phyloP scores from a whole-genome alignment of 2,113 vertebrate genomes.

The Rhizomys pruinosus region DNA sequence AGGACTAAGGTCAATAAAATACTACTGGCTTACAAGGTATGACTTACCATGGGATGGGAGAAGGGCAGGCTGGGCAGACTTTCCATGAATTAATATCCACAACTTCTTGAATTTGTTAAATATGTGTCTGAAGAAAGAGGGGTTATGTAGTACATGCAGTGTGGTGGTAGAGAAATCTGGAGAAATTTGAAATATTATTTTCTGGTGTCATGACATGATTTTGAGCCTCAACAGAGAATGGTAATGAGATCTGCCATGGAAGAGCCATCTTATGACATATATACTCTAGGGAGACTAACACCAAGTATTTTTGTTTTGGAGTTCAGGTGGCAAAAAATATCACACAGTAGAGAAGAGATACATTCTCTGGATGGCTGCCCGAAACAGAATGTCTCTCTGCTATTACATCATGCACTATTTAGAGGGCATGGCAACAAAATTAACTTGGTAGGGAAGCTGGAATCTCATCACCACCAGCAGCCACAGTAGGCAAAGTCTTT shows the following conservation, averaged over 20 bases:
- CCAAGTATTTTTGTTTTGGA: constrained; percentile 37
- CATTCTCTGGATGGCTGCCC: constrained; percentile 39
- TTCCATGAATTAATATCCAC: constrained; percentile 19
- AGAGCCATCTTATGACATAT: constrained; percentile 18
- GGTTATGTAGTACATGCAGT: background rate
- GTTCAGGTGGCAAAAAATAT: constrained; percentile 58
- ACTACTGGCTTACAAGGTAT: background rate
- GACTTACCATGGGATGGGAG: background rate
- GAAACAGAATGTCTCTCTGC: background rate
- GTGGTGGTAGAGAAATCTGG: background rate
- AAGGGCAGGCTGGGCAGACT: background rate
- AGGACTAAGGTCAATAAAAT: background rate
- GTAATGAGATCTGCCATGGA: background rate
- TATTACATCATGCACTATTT: constrained; percentile 27
- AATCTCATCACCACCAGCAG: background rate
- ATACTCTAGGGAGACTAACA: background rate
- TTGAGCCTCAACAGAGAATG: background rate
- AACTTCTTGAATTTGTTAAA: constrained; percentile 34
- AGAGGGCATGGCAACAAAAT: background rate
- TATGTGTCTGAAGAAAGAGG: constrained; percentile 31
- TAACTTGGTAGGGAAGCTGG: constrained; percentile 1
- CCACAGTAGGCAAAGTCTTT: background rate
- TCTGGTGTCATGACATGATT: background rate
- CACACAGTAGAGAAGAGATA: constrained; percentile 45
- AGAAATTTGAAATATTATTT: constrained; percentile 36